These are phyloP conservation scores for Callionymus lyra DNA, from an alignment of 2,113 vertebrate species.

Conservation along the genomic window DNA sequence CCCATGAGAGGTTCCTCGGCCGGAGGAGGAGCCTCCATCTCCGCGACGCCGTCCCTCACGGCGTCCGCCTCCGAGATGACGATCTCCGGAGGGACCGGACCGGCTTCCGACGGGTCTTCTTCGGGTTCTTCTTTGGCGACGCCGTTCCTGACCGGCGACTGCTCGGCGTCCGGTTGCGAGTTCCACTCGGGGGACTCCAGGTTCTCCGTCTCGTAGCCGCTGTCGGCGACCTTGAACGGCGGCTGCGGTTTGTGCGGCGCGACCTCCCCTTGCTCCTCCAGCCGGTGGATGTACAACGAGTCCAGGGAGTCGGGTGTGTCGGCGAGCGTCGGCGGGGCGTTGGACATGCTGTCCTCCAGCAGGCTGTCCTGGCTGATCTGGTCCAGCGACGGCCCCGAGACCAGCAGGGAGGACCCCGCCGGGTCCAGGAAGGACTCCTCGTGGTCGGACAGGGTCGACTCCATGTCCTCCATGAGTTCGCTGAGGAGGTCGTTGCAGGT, in stretches of 20 bases:
- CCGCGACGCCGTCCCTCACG: conserved; percentile 32
- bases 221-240: conserved; percentile 88
- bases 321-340: conserved; percentile 62
- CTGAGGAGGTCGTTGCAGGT: conserved; percentile 53
- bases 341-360: conserved; percentile 76
- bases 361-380: conserved; percentile 85
- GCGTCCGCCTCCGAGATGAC: conserved; percentile 74
- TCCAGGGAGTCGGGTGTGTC: conserved; percentile 89
- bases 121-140: conserved; percentile 18
- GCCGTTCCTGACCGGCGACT: conserved; percentile 47
- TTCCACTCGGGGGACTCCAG: conserved; percentile 96
- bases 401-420: conserved; percentile 45
- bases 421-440: conserved; percentile 71
- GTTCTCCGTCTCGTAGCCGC: conserved; percentile 96
- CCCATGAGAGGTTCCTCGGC: conserved; percentile 49
- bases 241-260: conserved; percentile 75
- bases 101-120: background rate
- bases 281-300: conserved; percentile 77
- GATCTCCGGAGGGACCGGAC: conserved; percentile 72
- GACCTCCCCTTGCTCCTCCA: conserved; percentile 53
- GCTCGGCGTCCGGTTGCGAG: conserved; percentile 61
- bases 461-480: conserved; percentile 55
- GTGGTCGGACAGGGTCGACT: conserved; percentile 46
- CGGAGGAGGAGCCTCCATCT: conserved; percentile 10
- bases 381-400: conserved; percentile 72